Evolutionary conservation across 2,888 invertebrate genomes (phyloP).

Genomic region (Achlya flavicornis): DNA sequence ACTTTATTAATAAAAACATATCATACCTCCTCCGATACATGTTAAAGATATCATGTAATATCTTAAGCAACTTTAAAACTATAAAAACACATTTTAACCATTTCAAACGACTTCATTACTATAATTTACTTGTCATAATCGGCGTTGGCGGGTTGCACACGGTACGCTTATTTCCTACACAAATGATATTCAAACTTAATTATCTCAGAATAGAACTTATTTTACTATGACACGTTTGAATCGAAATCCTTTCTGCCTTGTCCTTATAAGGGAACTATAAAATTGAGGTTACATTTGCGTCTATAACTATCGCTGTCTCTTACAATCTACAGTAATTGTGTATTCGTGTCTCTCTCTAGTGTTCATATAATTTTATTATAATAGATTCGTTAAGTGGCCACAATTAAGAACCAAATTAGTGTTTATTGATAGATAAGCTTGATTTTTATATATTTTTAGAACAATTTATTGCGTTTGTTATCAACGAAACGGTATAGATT

Average conservation of each 20-base stretch:
- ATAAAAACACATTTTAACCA: constrained; percentile 51
- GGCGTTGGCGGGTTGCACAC: constrained; percentile 66
- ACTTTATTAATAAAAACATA: neutral
- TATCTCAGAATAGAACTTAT: constrained; percentile 7
- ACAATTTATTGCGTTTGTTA: neutral
- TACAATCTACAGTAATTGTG: constrained; percentile 30
- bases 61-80: constrained; percentile 40
- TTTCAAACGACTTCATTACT: constrained; percentile 59
- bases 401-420: constrained; percentile 10
- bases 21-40: constrained; percentile 12
- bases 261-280: constrained; percentile 66
- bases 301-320: constrained; percentile 43
- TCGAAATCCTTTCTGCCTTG: constrained; percentile 54
- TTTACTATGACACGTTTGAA: constrained; percentile 20
- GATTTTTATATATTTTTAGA: neutral
- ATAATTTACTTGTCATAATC: constrained; percentile 63
- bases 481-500: neutral
- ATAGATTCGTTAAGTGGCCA: constrained; percentile 15
- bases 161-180: constrained; percentile 47
- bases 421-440: constrained; percentile 10
- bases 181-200: constrained; percentile 36
- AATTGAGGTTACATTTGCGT: constrained; percentile 66
- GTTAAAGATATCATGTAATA: constrained; percentile 33
- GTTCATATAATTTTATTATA: constrained; percentile 17
- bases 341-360: constrained; percentile 29